phyloP scores from a whole-genome alignment of 1,140 invertebrate species.

The Drosophila hydei region DNA sequence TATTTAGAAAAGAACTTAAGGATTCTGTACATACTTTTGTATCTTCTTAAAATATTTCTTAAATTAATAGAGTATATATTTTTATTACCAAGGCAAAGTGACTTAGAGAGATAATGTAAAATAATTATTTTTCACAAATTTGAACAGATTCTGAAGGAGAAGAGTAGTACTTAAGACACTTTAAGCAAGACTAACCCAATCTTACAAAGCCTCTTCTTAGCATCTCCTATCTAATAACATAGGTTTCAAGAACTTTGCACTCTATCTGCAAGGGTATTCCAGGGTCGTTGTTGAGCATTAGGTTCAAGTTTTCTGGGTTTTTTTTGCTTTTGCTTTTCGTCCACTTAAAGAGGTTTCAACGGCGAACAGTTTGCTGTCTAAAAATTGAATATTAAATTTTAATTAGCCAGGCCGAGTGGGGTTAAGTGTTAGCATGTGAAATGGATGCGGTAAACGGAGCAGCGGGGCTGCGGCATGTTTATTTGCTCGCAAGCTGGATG shows the following conservation, averaged over 20 bases:
- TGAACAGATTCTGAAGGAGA: no score
- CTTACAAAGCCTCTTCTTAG: no score
- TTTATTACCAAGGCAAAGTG: no score
- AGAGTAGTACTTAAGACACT: no score
- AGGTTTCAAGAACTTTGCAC: not conserved
- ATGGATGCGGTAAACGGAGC: slow-evolving; percentile 7
- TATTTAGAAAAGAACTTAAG: no score
- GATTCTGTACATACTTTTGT: no score
- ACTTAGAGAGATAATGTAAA: no score
- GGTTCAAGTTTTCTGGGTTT: not conserved
- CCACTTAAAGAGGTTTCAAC: slow-evolving; percentile 38
- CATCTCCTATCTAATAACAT: no score
- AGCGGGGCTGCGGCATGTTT: slow-evolving; percentile 19
- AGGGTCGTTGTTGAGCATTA: not conserved
- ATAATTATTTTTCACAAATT: no score
- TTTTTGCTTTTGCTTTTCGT: slow-evolving; percentile 20
- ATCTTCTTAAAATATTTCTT: no score
- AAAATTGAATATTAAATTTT: slow-evolving; percentile 79
- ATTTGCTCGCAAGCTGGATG: slow-evolving; percentile 35
- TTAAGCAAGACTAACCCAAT: no score
- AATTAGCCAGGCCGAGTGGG: slow-evolving; percentile 60
- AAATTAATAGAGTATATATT: no score
- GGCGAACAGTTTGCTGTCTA: slow-evolving; percentile 44
- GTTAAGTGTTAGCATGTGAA: slow-evolving; percentile 35
- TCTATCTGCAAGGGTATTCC: not conserved